Percentiles rank a stretch among this genome's conserved stretches.
These are phyloP conservation scores for Tragelaphus imberbis DNA, from an alignment of 2,113 vertebrate genomes.

Conservation along the genomic window DNA sequence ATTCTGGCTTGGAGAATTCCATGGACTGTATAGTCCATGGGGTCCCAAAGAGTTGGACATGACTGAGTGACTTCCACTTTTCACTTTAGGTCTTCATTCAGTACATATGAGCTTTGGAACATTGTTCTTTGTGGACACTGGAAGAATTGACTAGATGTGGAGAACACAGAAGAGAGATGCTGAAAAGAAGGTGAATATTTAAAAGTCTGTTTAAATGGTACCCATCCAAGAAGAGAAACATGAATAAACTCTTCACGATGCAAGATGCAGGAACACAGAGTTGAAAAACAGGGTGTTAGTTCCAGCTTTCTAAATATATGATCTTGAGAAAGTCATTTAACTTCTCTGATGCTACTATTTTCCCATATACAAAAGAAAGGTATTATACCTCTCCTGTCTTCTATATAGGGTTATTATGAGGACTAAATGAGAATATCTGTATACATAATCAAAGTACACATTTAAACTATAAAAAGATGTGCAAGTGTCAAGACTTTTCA, in stretches of 20 bases:
- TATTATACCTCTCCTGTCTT: background rate
- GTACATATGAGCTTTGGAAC: background rate
- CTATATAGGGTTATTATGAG: background rate
- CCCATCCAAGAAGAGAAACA: background rate
- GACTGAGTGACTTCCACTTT: background rate
- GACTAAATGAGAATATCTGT: background rate
- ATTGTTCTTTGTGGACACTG: background rate
- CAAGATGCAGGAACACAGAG: background rate
- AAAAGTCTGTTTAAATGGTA: background rate
- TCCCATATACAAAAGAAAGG: background rate
- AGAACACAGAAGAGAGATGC: background rate
- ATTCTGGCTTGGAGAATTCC: background rate
- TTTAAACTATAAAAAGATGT: background rate
- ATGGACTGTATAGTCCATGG: background rate
- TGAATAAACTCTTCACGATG: background rate
- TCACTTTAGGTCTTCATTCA: background rate
- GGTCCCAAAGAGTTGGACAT: background rate
- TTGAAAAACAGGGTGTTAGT: background rate
- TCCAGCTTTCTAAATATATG: background rate
- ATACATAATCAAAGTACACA: background rate
- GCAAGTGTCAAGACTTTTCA: background rate
- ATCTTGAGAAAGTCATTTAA: conserved; percentile 11
- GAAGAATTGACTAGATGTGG: background rate
- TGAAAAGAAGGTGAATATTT: background rate
- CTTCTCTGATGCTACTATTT: background rate